Evolutionary conservation across 2,797 vertebrate species (phyloP).

Genomic region (Salarias fasciatus): DNA sequence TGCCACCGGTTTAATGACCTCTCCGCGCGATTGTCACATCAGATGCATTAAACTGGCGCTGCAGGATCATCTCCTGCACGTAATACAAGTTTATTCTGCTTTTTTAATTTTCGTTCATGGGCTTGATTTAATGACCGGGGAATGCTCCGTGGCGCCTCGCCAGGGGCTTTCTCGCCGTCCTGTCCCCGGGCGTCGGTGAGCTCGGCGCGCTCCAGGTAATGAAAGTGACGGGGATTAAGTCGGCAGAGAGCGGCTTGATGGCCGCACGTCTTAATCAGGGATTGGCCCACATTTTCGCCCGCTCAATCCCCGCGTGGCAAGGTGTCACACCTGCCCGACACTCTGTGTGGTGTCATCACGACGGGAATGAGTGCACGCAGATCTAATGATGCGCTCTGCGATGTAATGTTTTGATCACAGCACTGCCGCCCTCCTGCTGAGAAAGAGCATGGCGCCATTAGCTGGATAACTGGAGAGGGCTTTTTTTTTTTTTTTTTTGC

Average conservation of each 20-base stretch:
- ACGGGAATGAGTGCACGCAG: constrained; percentile 25
- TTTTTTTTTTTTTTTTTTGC: constrained; percentile 25
- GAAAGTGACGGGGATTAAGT: constrained; percentile 73
- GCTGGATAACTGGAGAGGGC: constrained; percentile 9
- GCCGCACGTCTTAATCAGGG: constrained; percentile 67
- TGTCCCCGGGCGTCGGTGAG: constrained; percentile 32
- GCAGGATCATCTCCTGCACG: background rate
- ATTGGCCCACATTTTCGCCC: constrained; percentile 77
- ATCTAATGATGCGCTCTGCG: constrained; percentile 32
- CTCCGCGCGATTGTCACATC: constrained; percentile 15
- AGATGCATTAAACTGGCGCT: constrained; percentile 18
- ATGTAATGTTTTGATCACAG: constrained; percentile 23
- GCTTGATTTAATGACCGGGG: constrained; percentile 35
- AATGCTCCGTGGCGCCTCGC: constrained; percentile 12
- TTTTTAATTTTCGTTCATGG: constrained; percentile 22
- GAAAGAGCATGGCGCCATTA: constrained; percentile 19
- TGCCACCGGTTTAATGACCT: constrained; percentile 30
- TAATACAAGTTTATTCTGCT: constrained; percentile 25
- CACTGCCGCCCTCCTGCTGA: constrained; percentile 11
- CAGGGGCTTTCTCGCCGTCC: constrained; percentile 33
- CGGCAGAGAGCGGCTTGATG: constrained; percentile 48
- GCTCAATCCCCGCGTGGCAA: constrained; percentile 38
- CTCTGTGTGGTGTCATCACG: constrained; percentile 35
- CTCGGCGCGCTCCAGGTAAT: constrained; percentile 65
- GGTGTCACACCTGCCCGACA: constrained; percentile 67